Evolutionary conservation across 2,888 invertebrate genomes (phyloP), one percentile per base, ranked within the genome.

Genomic region (Idaea biselata): DNA sequence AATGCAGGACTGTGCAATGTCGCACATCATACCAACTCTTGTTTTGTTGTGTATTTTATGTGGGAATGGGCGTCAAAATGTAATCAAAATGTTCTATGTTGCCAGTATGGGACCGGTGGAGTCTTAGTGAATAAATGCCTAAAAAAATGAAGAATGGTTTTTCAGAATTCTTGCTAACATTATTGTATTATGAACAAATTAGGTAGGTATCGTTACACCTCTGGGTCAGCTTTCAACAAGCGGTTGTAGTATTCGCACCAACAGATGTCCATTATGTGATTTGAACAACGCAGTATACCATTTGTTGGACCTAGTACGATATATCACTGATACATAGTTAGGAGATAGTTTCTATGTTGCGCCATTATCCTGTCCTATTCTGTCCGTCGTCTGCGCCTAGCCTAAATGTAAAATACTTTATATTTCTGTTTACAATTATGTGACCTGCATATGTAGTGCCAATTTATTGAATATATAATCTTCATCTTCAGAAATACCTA

Each of bases 361-460:
- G 44, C 44, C 44, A 25, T 25, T 5, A 7, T 32, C 32, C 32
- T 32, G 44, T 44, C 11, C 11, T 44, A 14, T 44, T 44, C 44
- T 44, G 11, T 44, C 11, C 44, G 44, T 11, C 44, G 6, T 44
- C 44, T 44, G 44, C 11, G 44, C 11, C 11, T 8, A 44, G 44
- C 44, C 44, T 44, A 44, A 44, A 8, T 44, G 11, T 44, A 44
- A 8, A 44, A 44, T 2, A 76, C 80, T 88, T 76, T 86, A 87
- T 85, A 89, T 89, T 86, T 86, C 87, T 88, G 84, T 81, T 88
- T 68, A 62, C 64, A 60, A 86, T 78, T 77, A 83, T 81, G 86
- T 87, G 88, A 90, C 87, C 87, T 89, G 87, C 82, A 74, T 88
- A 81, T 81, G 87, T 91, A 91, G 91, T 91, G 91, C 91, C 91